A percentile compares a stretch with the other conserved stretches of the same genome.
Conservation (phyloP, 2,113 vertebrate genomes). For the Tyto alba region DNA sequence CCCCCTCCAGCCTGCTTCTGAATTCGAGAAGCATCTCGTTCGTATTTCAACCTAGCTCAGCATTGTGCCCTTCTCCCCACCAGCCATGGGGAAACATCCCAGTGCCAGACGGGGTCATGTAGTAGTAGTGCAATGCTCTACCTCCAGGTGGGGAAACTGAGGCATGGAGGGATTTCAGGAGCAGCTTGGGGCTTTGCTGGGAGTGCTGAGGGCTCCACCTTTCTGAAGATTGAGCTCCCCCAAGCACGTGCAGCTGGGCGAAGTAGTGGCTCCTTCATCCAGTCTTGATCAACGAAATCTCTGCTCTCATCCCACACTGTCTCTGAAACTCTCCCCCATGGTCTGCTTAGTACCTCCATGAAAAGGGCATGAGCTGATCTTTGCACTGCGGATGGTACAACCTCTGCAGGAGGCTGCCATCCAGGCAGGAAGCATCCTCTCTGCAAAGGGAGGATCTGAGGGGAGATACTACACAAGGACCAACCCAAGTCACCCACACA, state of each 20-base stretch:
- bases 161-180: background rate
- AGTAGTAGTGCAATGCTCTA: background rate
- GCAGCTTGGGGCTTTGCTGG: background rate
- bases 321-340: background rate
- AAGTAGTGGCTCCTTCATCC: background rate
- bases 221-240: background rate
- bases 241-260: background rate
- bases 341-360: background rate
- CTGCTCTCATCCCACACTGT: background rate
- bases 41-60: background rate
- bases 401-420: background rate
- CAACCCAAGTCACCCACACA: background rate
- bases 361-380: background rate
- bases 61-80: background rate
- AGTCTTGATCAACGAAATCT: background rate
- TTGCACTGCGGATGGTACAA: background rate
- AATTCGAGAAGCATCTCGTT: slow-evolving; percentile 9
- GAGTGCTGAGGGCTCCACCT: background rate
- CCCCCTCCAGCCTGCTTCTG: slow-evolving; percentile 6
- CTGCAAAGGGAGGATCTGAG: background rate
- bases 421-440: background rate
- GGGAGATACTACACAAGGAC: background rate
- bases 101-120: background rate
- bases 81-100: background rate
- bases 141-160: background rate